These are phyloP conservation scores for Apaloderma vittatum DNA, from an alignment of 2,113 vertebrate genomes.

Conservation along the genomic window DNA sequence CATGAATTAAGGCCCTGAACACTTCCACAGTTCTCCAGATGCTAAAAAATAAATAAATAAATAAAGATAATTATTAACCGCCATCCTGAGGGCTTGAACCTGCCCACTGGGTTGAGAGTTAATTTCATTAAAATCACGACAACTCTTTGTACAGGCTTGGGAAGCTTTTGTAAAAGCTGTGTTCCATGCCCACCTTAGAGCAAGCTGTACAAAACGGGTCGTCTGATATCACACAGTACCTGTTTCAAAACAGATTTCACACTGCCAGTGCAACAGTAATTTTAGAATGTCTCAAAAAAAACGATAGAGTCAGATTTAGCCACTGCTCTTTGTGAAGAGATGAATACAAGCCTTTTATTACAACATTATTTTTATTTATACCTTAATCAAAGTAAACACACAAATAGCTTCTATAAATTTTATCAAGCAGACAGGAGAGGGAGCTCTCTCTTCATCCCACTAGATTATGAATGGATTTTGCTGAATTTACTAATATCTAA, in stretches of 20 bases:
- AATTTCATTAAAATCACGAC: neutral
- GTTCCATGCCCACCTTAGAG: neutral
- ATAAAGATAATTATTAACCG: neutral
- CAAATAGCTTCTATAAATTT: conserved; percentile 36
- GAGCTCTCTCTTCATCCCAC: conserved; percentile 77
- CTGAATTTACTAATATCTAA: conserved; percentile 18
- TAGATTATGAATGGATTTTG: neutral
- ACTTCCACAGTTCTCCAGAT: neutral
- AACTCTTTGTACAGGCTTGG: neutral
- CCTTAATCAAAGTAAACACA: conserved; percentile 7
- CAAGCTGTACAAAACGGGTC: neutral
- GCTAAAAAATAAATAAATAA: neutral
- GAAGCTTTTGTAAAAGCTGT: neutral
- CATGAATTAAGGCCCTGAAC: neutral
- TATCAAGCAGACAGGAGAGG: conserved; percentile 78
- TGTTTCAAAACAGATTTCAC: neutral
- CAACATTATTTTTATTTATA: neutral
- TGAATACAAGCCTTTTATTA: neutral
- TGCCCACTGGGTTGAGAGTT: neutral
- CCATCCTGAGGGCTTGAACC: neutral
- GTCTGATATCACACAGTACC: neutral
- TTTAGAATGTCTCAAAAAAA: neutral
- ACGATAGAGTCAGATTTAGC: neutral
- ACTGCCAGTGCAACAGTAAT: neutral
- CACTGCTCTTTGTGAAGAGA: neutral